Evolutionary conservation across 2,888 invertebrate species (phyloP), one percentile per base, ranked within the genome.

Genomic region (Hirtodrosophila histrioides): DNA sequence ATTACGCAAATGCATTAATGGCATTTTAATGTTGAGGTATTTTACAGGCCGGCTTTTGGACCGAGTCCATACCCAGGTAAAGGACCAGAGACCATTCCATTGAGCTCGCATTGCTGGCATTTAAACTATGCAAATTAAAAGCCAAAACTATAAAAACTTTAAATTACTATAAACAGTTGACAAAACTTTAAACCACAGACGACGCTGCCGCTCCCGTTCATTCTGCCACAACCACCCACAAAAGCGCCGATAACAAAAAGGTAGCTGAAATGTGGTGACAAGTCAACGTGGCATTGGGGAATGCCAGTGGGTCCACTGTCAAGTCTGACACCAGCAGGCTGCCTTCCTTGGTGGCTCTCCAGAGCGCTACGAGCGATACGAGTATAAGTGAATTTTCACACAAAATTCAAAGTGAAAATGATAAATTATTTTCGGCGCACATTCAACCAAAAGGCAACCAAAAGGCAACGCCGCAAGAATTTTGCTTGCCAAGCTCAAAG

Each of bases 21-120:
- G 82, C 86, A 86, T 83, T 83, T 83, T 83, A 83, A 83, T 86
- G 82, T 83, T 86, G 83, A 83, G 82, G 86, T 86, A 86, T 75
- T 78, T 75, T 63, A 49, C 64, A 41, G 60, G 12, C 50, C 29
- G 12, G 12, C 55, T 23, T 41, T 27, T 55, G 17, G 17, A 17
- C 33, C n/a, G 17, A 24, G 17, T 10, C 23, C 31, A 31, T n/a
- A 12, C 11, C 33, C 82, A 82, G 82, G 80, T 79, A 60, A 43
- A 4, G 67, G 45, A 7, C 7, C 31, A 31, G 31, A 31, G 31
- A 9, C 3, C 9, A 7, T 31, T 31, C 17, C 12, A 27, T 2
- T 40, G 5, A 10, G 8, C 17, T 17, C 17, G 17, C 17, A 17
- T 17, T 17, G 17, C 35, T 24, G 68, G 71, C 65, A 81, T 78